Base-by-base conservation (phyloP, 2,113 vertebrate genomes). In the Epinephelus fuscoguttatus region DNA sequence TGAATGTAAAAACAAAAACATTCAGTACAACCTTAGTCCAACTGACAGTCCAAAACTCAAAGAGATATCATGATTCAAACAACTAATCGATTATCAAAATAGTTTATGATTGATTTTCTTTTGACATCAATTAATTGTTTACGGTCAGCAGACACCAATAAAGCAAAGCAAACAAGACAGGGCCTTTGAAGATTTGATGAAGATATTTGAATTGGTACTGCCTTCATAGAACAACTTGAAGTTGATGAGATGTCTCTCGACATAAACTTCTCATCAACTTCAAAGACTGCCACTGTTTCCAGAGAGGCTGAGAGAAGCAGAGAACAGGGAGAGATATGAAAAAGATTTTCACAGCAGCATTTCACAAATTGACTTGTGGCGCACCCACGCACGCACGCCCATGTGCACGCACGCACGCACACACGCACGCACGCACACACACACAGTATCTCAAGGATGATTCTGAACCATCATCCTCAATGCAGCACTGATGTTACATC, bases 261-360 rank as follows among this genome's bases (percentile, higher is more conserved):
- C 21, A 47, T 12, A 42, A 18, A 30, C 18, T 1, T 53, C 21
- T 71, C 50, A 50, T 71, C 56, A 42, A 67, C 70, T 78, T 87
- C 67, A 72, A 87, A 88, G 78, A 33, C 12, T 21, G 67, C 30
- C 53, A 64, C 57, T 17, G 59, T 77, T 86, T 80, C 72, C 66
- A 75, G 47, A 56, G 74, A 81, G 42, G 67, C 49, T 52, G 42
- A 78, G 53, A 61, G 37, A 19, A 21, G 17, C 15, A 2, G 21
- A 53, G 40, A n/a, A 70, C 50, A 1, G 21, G 21, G 61, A 64
- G 15, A 17, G 70, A 56, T 70, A 80, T 50, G 17, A 77, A 75
- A 89, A 47, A 40, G 64, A 80, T 49, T 49, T 52, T 12, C 71
- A 70, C 63, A 66, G 23, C 49, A 69, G 40, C 53, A 55, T 59